Evolutionary conservation across 2,888 invertebrate species (phyloP).

Genomic region (Cataglyphis cursor): DNA sequence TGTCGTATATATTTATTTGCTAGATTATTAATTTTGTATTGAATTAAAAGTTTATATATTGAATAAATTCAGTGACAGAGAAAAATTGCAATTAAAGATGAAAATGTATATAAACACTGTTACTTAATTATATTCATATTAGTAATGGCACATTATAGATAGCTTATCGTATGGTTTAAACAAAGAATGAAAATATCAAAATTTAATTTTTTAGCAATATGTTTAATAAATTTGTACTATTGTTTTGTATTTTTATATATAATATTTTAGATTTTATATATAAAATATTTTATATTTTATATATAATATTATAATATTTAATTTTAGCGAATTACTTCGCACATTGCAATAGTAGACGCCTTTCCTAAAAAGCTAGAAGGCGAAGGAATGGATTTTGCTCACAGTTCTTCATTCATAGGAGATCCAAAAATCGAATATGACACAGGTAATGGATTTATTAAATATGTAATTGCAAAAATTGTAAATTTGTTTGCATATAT

Average conservation of each 20-base stretch:
- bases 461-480: conserved; percentile 2
- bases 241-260: background rate
- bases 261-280: no score
- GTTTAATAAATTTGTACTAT: background rate
- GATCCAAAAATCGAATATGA: conserved; percentile 88
- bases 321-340: conserved; percentile 88
- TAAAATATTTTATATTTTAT: no score
- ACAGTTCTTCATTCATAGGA: conserved; percentile 88
- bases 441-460: conserved; percentile 86
- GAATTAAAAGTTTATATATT: conserved; percentile 59
- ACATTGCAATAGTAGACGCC: conserved; percentile 89
- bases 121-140: background rate
- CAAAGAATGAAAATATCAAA: background rate
- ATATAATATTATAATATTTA: background rate
- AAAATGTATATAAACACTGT: background rate
- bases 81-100: background rate
- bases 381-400: conserved; percentile 90
- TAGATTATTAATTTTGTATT: conserved; percentile 29
- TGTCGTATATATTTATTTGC: background rate
- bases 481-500: background rate
- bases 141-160: background rate
- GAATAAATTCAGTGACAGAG: background rate
- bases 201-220: background rate
- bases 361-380: conserved; percentile 89
- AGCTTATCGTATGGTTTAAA: background rate